These are phyloP conservation scores for Natrix natrix DNA, from an alignment of 2,797 vertebrate genomes.

Conservation along the genomic window DNA sequence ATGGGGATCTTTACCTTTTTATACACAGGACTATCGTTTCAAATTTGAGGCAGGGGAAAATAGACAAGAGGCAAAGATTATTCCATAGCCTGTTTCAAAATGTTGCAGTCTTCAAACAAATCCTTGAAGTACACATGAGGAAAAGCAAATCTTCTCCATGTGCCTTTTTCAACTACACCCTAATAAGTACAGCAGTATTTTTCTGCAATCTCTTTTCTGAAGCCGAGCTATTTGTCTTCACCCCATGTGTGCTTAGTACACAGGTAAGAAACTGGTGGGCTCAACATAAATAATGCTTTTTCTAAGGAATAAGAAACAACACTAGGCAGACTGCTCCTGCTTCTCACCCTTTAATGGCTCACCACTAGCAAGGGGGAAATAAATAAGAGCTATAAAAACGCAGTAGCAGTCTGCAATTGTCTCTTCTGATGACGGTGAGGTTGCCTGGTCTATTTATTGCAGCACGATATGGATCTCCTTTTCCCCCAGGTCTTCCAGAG, in stretches of 20 bases:
- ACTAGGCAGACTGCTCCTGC: neutral
- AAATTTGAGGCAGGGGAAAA: neutral
- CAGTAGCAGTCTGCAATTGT: neutral
- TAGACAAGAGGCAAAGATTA: neutral
- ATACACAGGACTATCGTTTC: neutral
- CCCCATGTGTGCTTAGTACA: neutral
- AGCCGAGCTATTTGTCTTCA: neutral
- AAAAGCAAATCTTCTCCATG: neutral
- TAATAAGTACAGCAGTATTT: neutral
- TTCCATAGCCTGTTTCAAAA: neutral
- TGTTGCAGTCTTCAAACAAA: neutral
- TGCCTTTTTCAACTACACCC: neutral
- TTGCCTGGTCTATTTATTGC: neutral
- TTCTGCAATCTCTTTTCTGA: neutral
- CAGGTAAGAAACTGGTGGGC: neutral
- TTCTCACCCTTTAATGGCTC: neutral
- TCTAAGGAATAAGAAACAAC: constrained; percentile 1
- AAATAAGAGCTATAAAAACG: constrained; percentile 9
- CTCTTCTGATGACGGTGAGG: neutral
- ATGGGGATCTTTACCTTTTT: neutral
- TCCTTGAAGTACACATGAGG: neutral
- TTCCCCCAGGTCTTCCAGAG: neutral
- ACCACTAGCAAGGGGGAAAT: neutral
- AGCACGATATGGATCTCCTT: neutral
- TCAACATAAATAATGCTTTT: neutral